phyloP scores from a whole-genome alignment of 2,113 vertebrate species.

The Mastomys coucha region DNA sequence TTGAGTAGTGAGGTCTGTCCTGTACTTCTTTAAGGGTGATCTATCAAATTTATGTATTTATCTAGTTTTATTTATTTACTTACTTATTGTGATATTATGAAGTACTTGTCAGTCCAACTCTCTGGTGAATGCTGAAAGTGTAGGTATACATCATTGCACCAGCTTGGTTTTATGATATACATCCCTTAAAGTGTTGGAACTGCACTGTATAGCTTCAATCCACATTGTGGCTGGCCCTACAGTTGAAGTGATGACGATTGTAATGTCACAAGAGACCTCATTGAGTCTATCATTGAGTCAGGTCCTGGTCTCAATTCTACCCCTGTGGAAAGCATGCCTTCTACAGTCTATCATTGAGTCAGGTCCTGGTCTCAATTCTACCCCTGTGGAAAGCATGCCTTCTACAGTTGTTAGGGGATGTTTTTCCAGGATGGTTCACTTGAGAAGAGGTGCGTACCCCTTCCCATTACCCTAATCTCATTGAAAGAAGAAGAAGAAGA shows the following conservation, averaged over 20 bases:
- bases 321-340: not conserved
- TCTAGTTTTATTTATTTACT: not conserved
- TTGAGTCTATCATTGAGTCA: not conserved
- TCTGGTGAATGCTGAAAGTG: not conserved
- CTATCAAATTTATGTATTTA: not conserved
- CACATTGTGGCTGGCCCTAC: not conserved
- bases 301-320: not conserved
- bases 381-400: not conserved
- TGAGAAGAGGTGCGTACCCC: not conserved
- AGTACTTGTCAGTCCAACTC: not conserved
- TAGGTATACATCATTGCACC: no score
- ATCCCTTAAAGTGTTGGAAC: not conserved
- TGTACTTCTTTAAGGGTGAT: not conserved
- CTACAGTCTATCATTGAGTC: not conserved
- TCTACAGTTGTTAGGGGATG: not conserved
- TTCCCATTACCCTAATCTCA: not conserved
- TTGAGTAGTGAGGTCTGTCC: not conserved
- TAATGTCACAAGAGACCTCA: no score
- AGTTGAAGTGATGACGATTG: not conserved
- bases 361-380: not conserved
- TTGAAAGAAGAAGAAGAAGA: not conserved
- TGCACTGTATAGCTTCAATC: not conserved
- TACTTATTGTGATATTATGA: not conserved
- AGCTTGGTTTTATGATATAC: not conserved
- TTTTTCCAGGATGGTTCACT: not conserved